Evolutionary conservation across 2,113 vertebrate genomes (phyloP), one percentile per base, ranked within the genome.

Genomic region (Brienomyrus longianalis): DNA sequence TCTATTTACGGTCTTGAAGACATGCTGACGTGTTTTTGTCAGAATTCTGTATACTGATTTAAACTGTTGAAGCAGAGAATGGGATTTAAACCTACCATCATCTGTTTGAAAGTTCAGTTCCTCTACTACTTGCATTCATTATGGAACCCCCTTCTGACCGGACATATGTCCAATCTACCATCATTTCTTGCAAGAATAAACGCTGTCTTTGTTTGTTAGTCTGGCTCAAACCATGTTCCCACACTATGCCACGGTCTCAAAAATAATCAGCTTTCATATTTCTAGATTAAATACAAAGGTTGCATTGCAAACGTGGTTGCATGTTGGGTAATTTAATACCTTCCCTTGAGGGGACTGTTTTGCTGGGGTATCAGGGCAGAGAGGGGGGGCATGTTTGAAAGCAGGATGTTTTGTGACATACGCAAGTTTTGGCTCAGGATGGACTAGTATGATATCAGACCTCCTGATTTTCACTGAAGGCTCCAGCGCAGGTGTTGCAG

Each of bases 401-500:
- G 39, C 2, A 35, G 89, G 52, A 89, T 43, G 70, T 27, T 62
- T 62, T 80, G 43, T 45, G 39, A 84, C 52, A 89, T 39, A 77
- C 66, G 51, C 51, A 51, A 52, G 77, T 83, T 62, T 54, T 45
- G 50, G 74, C 50, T 77, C 10, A 21, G 74, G 80, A 54, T n/a
- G 27, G 80, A 56, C 11, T 51, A 85, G 52, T n/a, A 35, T 6
- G 52, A 52, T 19, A 31, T 56, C 21, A 59, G n/a, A 47, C 35
- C 39, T 54, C 51, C 31, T 27, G 11, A 9, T 43, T n/a, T 54
- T 47, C 70, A 35, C 70, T 43, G 70, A 43, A 31, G 70, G 70
- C n/a, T 89, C 70, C 31, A 15, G 47, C 5, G 50, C 89, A 84
- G 89, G 54, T 85, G 89, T 62, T 85, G 74, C 77, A 21, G 23